Percentiles rank a stretch among this genome's conserved stretches.
phyloP scores from a whole-genome alignment of 2,113 vertebrate species.

The Willisornis vidua region DNA sequence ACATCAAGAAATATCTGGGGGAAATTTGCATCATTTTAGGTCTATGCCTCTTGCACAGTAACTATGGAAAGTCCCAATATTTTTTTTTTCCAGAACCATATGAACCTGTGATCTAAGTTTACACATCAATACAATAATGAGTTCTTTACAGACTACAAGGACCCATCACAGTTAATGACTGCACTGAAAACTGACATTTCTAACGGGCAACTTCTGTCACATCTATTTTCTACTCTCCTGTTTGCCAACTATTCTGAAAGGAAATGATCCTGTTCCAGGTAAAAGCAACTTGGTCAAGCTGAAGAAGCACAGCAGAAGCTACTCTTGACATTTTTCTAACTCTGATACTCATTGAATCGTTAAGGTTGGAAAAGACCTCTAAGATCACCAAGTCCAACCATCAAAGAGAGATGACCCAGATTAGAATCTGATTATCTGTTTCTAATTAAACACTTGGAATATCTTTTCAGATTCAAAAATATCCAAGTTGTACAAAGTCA shows the following conservation, averaged over 20 bases:
- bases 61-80: neutral
- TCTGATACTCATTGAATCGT: too few species aligned
- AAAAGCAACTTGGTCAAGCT: neutral
- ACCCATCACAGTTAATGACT: neutral
- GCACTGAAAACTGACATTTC: neutral
- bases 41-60: neutral
- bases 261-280: neutral
- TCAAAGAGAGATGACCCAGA: neutral
- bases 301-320: neutral
- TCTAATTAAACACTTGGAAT: neutral
- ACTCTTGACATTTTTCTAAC: neutral
- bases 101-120: neutral
- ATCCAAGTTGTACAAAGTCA: neutral
- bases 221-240: neutral
- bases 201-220: neutral
- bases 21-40: neutral
- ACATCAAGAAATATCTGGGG: neutral
- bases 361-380: neutral
- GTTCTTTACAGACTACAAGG: neutral
- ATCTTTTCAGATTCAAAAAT: neutral
- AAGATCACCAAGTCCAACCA: neutral
- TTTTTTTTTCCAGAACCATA: neutral
- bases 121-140: neutral
- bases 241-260: neutral
- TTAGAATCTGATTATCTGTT: neutral